Evolutionary conservation across 1,140 invertebrate species (phyloP).

Genomic region (Drosophila kepulauana): DNA sequence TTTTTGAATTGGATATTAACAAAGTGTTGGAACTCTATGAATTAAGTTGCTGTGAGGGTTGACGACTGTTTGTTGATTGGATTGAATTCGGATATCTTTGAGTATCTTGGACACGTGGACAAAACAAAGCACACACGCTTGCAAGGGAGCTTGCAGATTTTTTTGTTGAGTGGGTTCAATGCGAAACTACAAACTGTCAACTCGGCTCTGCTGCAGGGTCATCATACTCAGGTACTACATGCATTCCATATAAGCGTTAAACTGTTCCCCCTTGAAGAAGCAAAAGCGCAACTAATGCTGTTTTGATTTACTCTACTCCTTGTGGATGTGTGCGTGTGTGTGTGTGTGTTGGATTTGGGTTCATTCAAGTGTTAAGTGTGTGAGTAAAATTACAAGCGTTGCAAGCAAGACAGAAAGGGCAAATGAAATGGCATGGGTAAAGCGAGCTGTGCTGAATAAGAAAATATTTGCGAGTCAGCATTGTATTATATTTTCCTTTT

Average conservation of each 20-base stretch:
- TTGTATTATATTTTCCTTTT: slow-evolving; percentile 16
- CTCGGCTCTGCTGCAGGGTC: slow-evolving; percentile 5
- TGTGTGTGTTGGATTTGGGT: slow-evolving; percentile 14
- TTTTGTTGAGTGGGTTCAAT: slow-evolving; percentile 12
- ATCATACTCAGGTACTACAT: neutral
- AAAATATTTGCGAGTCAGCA: slow-evolving; percentile 32
- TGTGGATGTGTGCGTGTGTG: slow-evolving; percentile 10
- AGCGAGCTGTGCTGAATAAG: slow-evolving; percentile 10
- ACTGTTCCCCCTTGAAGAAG: slow-evolving; percentile 17
- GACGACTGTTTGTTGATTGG: neutral
- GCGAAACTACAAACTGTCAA: slow-evolving; percentile 27
- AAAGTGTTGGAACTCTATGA: too few relatives aligned
- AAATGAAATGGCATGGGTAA: neutral
- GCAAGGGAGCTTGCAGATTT: neutral
- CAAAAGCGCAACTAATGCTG: slow-evolving; percentile 75
- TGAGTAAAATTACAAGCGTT: slow-evolving; percentile 37
- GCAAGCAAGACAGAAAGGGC: slow-evolving; percentile 3
- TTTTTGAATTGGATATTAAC: too few relatives aligned
- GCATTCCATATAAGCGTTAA: slow-evolving; percentile 5
- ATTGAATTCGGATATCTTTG: slow-evolving; percentile 13
- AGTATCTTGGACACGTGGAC: neutral
- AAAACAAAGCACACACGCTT: too few relatives aligned
- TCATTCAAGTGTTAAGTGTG: slow-evolving; percentile 43
- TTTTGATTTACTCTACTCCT: slow-evolving; percentile 43
- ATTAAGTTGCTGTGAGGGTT: too few relatives aligned